phyloP scores from a whole-genome alignment of 2,888 invertebrate genomes.

The Petrolisthes manimaculis region DNA sequence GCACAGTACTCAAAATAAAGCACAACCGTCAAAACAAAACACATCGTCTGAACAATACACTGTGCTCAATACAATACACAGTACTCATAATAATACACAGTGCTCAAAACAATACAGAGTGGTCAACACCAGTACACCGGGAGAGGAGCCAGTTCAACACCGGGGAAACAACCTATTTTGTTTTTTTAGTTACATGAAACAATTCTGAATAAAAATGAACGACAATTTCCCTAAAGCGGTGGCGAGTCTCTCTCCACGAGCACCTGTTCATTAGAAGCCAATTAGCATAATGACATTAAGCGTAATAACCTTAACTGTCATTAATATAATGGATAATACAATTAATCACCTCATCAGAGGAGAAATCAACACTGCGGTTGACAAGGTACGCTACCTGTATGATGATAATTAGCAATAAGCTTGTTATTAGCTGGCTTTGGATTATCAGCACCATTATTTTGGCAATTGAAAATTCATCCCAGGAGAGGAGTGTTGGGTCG shows the following conservation, averaged over 20 bases:
- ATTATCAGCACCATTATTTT: constrained; percentile 22
- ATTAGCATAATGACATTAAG: constrained; percentile 43
- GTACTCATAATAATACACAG: background rate
- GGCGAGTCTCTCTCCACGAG: background rate
- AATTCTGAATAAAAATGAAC: no score
- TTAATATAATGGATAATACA: constrained; percentile 38
- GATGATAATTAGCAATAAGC: constrained; percentile 10
- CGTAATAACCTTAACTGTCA: constrained; percentile 38
- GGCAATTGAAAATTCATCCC: constrained; percentile 31
- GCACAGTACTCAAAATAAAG: no score
- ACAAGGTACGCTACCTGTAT: constrained; percentile 16
- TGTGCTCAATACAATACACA: no score
- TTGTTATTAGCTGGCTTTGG: constrained; percentile 3
- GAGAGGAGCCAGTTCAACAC: no score
- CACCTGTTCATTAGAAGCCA: constrained; percentile 32
- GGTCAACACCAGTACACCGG: no score
- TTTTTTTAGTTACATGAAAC: no score
- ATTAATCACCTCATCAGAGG: constrained; percentile 40
- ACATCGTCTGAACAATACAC: no score
- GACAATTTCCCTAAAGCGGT: background rate
- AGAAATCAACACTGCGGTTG: constrained; percentile 31
- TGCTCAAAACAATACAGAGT: background rate
- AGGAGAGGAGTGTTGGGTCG: constrained; percentile 2
- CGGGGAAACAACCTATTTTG: no score
- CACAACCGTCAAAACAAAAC: no score